These are phyloP conservation scores for Tiliacea citrago DNA, from an alignment of 2,888 invertebrate genomes.

Conservation along the genomic window DNA sequence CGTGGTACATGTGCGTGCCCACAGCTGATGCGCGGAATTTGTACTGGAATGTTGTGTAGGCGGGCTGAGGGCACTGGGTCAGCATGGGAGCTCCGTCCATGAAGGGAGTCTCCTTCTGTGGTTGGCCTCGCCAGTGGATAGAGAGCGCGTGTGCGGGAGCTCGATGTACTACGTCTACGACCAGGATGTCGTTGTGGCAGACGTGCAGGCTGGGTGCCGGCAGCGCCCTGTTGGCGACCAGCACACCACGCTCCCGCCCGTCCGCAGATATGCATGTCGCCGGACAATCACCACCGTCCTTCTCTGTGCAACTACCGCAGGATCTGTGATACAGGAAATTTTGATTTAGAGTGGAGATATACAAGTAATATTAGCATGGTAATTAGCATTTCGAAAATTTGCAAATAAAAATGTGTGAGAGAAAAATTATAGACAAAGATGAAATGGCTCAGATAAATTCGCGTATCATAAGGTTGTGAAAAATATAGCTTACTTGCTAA, in stretches of 20 bases:
- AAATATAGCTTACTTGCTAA: conserved; percentile 91
- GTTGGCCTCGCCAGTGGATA: conserved; percentile 96
- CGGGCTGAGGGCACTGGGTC: conserved; percentile 94
- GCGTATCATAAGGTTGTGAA: conserved; percentile 23
- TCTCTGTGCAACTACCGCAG: conserved; percentile 92
- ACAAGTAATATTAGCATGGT: not conserved
- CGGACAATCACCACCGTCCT: conserved; percentile 90
- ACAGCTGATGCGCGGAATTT: conserved; percentile 93
- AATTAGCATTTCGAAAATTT: conserved; percentile 36
- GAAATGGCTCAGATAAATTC: not conserved
- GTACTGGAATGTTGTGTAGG: conserved; percentile 94
- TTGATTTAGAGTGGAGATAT: conserved; percentile 12
- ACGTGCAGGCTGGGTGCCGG: conserved; percentile 92
- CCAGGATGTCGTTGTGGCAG: conserved; percentile 94
- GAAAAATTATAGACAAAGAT: not conserved
- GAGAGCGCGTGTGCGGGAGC: conserved; percentile 93
- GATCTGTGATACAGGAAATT: conserved; percentile 82
- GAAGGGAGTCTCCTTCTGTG: conserved; percentile 92
- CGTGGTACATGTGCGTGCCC: conserved; percentile 94
- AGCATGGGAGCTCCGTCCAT: conserved; percentile 95
- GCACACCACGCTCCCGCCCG: conserved; percentile 91
- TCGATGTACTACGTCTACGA: conserved; percentile 94
- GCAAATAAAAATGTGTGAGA: conserved; percentile 2
- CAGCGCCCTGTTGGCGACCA: conserved; percentile 92
- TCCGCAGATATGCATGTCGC: conserved; percentile 92